Percentiles rank a stretch among this genome's conserved stretches.
Evolutionary conservation across 2,113 vertebrate genomes (phyloP).

Genomic region (Cyprinodon variegatus): DNA sequence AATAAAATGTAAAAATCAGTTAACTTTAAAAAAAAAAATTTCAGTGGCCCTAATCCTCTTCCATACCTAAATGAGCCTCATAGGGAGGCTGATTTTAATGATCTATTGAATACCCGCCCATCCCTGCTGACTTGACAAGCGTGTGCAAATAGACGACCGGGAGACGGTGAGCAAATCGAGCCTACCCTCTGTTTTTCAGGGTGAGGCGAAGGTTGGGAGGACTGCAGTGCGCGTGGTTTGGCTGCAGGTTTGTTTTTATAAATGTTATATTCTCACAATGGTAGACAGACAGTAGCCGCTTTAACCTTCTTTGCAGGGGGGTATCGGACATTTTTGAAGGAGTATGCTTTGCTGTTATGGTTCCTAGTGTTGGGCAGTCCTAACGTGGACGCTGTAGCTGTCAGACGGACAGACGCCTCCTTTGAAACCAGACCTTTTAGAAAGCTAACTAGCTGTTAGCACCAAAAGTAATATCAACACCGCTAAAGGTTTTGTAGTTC

Average conservation of each 20-base stretch:
- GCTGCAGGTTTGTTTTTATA: constrained; percentile 56
- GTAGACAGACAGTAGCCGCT: background rate
- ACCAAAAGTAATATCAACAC: constrained; percentile 25
- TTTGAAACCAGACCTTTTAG: background rate
- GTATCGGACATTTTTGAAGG: background rate
- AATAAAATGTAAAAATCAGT: no score
- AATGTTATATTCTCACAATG: background rate
- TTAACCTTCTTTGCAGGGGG: background rate
- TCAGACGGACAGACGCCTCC: constrained; percentile 48
- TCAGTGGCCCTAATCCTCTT: no score
- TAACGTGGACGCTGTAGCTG: constrained; percentile 42
- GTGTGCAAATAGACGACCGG: background rate
- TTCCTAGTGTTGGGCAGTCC: constrained; percentile 1
- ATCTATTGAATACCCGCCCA: constrained; percentile 29
- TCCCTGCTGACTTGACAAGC: background rate
- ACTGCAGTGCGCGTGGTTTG: constrained; percentile 38
- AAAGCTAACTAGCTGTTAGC: constrained; percentile 54
- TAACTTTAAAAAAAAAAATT: no score
- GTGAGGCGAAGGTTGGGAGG: constrained; percentile 32
- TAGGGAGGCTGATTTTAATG: no score
- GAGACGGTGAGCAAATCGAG: constrained; percentile 40
- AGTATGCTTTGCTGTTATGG: background rate
- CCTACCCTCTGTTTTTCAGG: constrained; percentile 27
- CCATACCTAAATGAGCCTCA: no score
- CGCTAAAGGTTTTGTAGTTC: background rate